These are phyloP conservation scores for Tympanoctomys barrerae DNA, from an alignment of 2,797 vertebrate species.

Conservation along the genomic window DNA sequence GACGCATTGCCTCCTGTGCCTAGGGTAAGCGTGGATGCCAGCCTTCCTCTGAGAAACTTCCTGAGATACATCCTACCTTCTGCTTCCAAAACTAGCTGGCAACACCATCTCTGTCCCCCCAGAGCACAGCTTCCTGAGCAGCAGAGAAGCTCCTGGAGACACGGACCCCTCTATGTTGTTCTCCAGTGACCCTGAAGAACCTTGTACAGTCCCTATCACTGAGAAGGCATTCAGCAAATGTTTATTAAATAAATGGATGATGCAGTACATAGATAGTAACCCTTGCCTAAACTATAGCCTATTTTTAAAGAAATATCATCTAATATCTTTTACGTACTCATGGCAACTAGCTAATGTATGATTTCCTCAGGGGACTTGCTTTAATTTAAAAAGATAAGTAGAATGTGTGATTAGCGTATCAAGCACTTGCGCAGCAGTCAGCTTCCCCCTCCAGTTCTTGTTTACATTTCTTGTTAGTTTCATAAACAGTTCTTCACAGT, in stretches of 20 bases:
- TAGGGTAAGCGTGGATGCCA: accelerated
- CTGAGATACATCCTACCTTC: background rate
- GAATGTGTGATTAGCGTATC: conserved; percentile 69
- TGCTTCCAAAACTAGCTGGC: background rate
- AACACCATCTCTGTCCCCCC: background rate
- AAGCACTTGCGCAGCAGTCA: conserved; percentile 54
- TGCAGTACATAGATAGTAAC: conserved; percentile 49
- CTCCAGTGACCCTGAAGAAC: background rate
- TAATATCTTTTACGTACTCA: conserved; percentile 48
- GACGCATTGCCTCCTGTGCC: background rate
- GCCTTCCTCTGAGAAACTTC: background rate
- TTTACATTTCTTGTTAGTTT: conserved; percentile 59
- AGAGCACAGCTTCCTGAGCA: background rate
- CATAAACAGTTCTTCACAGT: conserved; percentile 47
- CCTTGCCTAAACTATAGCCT: conserved; percentile 28
- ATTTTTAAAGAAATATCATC: conserved; percentile 60
- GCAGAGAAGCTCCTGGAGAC: background rate
- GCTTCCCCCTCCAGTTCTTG: conserved; percentile 66
- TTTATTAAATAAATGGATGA: conserved; percentile 50
- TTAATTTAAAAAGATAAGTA: conserved; percentile 61
- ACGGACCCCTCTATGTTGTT: background rate
- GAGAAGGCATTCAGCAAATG: conserved; percentile 43
- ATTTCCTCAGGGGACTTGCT: conserved; percentile 65
- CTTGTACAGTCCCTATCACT: background rate
- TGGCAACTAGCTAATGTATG: conserved; percentile 35